Conservation (phyloP, 2,113 vertebrate species). For the Pagrus major region DNA sequence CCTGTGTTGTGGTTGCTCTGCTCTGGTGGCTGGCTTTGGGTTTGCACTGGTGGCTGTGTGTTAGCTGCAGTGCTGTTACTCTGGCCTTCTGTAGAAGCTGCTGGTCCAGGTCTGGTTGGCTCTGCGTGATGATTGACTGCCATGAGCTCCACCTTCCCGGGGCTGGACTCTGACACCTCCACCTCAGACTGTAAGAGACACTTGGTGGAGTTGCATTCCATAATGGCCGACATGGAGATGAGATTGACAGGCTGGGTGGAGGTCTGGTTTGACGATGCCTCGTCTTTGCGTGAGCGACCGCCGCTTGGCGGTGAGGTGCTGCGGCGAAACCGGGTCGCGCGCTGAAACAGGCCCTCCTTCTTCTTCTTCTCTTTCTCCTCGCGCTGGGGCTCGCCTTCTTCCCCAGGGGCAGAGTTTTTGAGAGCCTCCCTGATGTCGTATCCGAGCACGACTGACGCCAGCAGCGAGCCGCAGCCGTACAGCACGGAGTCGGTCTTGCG, state of each 20-base stretch:
- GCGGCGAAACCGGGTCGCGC: conserved; percentile 87
- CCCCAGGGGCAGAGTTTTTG: conserved; percentile 74
- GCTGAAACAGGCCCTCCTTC: conserved; percentile 89
- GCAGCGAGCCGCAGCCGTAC: conserved; percentile 87
- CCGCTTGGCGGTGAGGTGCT: conserved; percentile 85
- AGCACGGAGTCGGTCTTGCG: conserved; percentile 89
- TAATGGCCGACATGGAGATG: conserved; percentile 88
- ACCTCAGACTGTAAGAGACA: conserved; percentile 86
- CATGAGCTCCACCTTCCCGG: conserved; percentile 40
- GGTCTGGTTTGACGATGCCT: conserved; percentile 55
- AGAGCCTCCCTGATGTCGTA: conserved; percentile 89
- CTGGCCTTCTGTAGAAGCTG: conserved; percentile 29
- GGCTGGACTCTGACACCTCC: conserved; percentile 57
- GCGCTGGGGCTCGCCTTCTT: conserved; percentile 83
- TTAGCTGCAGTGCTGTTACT: conserved; percentile 34
- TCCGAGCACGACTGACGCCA: conserved; percentile 91
- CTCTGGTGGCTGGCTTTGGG: conserved; percentile 60
- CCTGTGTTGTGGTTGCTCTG: conserved; percentile 68
- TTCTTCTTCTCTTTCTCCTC: conserved; percentile 92
- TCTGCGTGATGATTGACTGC: conserved; percentile 31
- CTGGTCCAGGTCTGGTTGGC: background rate
- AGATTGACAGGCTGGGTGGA: conserved; percentile 79
- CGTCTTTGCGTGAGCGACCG: conserved; percentile 83
- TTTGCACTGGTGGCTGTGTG: conserved; percentile 51
- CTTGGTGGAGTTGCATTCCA: conserved; percentile 88